A percentile compares a stretch with the other conserved stretches of the same genome.
Evolutionary conservation across 2,797 vertebrate genomes (phyloP).

Genomic region (Centropyge bicolor): DNA sequence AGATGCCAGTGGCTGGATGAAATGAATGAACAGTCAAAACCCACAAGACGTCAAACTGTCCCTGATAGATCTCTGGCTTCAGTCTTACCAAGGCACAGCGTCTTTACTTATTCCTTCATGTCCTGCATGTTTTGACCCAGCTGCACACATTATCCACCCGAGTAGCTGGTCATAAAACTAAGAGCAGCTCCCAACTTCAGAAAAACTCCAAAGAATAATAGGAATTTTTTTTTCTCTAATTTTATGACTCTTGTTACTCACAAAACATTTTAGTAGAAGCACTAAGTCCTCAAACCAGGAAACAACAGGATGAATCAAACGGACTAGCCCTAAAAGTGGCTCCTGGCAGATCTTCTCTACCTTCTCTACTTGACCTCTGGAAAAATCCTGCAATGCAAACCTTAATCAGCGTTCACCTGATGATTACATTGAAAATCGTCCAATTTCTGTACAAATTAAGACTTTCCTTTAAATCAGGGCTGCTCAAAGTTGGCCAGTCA

Average conservation of each 20-base stretch:
- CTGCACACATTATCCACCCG: neutral
- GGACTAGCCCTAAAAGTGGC: neutral
- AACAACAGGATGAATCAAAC: neutral
- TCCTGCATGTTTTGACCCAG: constrained; percentile 1
- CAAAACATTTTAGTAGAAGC: neutral
- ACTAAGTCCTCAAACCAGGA: neutral
- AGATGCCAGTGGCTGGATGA: neutral
- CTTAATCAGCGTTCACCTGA: neutral
- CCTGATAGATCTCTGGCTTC: neutral
- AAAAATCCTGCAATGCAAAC: no score
- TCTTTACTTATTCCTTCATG: neutral
- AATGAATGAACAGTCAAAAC: neutral
- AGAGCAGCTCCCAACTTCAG: neutral
- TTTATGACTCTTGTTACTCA: neutral
- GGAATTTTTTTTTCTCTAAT: neutral
- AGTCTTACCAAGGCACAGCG: neutral
- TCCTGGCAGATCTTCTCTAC: neutral
- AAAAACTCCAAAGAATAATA: neutral
- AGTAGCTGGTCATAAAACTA: neutral
- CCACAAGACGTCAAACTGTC: neutral
- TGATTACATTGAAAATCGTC: neutral
- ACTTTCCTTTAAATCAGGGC: neutral
- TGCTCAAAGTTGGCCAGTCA: no score
- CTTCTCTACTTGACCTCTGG: no score
- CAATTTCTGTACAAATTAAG: neutral